Conservation (phyloP, 2,113 vertebrate genomes). For the Capra hircus region DNA sequence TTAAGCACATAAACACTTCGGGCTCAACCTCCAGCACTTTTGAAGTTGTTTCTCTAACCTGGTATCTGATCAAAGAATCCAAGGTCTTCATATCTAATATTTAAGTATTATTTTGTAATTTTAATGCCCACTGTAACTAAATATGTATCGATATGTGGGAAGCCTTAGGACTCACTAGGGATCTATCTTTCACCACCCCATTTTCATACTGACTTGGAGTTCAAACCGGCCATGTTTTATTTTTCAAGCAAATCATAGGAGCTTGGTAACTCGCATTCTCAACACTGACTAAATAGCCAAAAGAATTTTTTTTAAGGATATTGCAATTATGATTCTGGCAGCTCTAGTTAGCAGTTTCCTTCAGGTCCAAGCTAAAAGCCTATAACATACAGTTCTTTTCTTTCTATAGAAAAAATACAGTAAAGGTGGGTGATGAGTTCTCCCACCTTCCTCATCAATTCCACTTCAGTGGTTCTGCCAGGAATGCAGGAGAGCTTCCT, state of each 20-base stretch:
- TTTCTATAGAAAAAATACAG: constrained; percentile 14
- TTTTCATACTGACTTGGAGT: background rate
- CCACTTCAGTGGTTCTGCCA: constrained; percentile 56
- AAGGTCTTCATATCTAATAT: background rate
- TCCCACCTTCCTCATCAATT: constrained; percentile 61
- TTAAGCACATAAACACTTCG: background rate
- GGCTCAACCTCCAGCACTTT: background rate
- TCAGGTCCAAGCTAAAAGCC: constrained; percentile 54
- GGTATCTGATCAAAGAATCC: background rate
- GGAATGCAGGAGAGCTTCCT: constrained; percentile 30
- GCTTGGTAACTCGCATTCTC: background rate
- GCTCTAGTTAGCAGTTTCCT: constrained; percentile 52
- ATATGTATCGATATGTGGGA: background rate
- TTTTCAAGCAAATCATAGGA: constrained; percentile 30
- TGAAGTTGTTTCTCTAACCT: background rate
- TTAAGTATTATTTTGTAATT: background rate
- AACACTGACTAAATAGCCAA: constrained; percentile 32
- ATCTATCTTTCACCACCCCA: background rate
- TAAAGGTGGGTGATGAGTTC: constrained; percentile 43
- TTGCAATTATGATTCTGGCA: constrained; percentile 37
- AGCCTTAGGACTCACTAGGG: background rate
- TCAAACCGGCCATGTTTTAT: constrained; percentile 5
- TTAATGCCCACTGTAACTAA: background rate
- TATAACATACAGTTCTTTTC: constrained; percentile 25
- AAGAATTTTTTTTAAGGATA: background rate